Conservation (phyloP, 2,113 vertebrate genomes). For the Tenrec ecaudatus region DNA sequence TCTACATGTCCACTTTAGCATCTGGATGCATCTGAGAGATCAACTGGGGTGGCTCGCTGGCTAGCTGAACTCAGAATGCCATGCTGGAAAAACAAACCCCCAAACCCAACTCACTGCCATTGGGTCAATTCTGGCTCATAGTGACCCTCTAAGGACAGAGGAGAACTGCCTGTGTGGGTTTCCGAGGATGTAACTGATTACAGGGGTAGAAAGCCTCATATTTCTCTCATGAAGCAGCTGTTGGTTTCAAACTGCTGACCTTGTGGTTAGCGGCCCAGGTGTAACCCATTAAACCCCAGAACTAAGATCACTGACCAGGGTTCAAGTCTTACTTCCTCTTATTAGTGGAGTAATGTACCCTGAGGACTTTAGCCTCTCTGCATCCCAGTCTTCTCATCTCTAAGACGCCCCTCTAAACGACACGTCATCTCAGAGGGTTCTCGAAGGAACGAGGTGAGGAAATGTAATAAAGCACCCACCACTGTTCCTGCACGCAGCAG, state of each 20-base stretch:
- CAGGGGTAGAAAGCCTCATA: too few species aligned
- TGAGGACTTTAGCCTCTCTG: background rate
- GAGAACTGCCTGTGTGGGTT: too few species aligned
- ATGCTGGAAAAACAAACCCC: background rate
- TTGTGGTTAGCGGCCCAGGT: too few species aligned
- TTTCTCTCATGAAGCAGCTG: too few species aligned
- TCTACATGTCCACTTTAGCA: background rate
- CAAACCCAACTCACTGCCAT: too few species aligned
- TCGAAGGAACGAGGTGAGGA: background rate
- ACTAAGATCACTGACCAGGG: background rate
- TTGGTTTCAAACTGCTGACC: too few species aligned
- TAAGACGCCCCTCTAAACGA: background rate
- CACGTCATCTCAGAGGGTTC: background rate
- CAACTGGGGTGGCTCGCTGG: background rate
- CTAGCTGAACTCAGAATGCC: background rate
- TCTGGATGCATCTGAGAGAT: background rate
- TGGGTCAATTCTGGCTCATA: too few species aligned
- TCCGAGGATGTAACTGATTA: too few species aligned
- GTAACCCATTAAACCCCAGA: too few species aligned
- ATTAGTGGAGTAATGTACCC: too few species aligned
- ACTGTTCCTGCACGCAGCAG: background rate
- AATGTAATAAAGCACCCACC: background rate
- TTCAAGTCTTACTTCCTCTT: background rate
- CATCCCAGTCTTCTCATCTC: background rate
- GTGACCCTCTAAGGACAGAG: too few species aligned